phyloP scores from a whole-genome alignment of 2,797 vertebrate genomes.

The Tapirus indicus region DNA sequence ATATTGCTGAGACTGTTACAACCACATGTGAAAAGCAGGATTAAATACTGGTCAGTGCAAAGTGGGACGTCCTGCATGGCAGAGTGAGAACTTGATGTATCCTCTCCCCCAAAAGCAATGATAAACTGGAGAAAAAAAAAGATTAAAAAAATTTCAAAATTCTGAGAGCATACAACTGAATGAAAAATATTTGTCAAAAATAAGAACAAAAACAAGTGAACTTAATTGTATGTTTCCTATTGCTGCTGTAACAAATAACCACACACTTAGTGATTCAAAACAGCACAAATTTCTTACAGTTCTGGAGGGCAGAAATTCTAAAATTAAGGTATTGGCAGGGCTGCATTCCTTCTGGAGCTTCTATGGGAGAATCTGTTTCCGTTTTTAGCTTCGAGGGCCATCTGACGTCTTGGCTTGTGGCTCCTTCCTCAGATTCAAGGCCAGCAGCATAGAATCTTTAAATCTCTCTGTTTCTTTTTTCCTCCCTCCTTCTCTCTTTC shows the following conservation, averaged over 20 bases:
- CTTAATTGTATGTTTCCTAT: neutral
- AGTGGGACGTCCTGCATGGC: neutral
- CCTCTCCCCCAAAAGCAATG: neutral
- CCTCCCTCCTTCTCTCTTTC: neutral
- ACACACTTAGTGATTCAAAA: neutral
- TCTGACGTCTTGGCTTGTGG: neutral
- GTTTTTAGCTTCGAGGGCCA: neutral
- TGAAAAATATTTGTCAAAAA: neutral
- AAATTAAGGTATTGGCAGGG: neutral
- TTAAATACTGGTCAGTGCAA: neutral
- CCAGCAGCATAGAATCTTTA: neutral
- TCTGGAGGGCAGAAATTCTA: neutral
- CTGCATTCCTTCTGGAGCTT: neutral
- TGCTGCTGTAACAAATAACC: neutral
- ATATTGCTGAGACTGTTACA: neutral
- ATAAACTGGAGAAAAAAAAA: neutral
- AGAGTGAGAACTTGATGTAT: neutral
- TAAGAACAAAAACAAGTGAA: neutral
- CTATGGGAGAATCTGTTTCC: neutral
- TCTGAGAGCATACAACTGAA: neutral
- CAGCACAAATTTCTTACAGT: neutral
- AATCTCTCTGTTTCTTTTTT: neutral
- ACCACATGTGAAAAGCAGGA: neutral
- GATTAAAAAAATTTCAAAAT: neutral
- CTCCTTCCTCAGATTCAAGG: neutral